Evolutionary conservation across 2,888 invertebrate species (phyloP).

Genomic region (Melanotus villosus): DNA sequence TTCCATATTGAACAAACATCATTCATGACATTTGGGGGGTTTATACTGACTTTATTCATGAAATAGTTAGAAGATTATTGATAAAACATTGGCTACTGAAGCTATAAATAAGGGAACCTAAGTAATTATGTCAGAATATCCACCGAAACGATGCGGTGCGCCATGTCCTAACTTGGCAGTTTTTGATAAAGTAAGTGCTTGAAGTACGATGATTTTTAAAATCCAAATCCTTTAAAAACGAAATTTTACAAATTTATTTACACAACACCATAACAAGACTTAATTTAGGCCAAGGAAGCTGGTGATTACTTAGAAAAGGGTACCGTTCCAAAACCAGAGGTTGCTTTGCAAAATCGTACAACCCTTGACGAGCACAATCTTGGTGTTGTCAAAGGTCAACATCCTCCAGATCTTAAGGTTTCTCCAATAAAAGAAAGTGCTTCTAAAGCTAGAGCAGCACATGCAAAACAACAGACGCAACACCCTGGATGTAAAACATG

Average conservation of each 20-base stretch:
- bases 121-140: constrained; percentile 61
- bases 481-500: constrained; percentile 2
- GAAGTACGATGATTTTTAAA: no score
- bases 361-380: constrained; percentile 54
- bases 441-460: not conserved
- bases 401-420: constrained; percentile 55
- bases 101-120: constrained; percentile 1
- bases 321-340: constrained; percentile 57
- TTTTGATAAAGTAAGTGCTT: constrained; percentile 51
- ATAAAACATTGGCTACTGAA: constrained; percentile 22
- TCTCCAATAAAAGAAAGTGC: constrained; percentile 47
- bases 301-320: constrained; percentile 55
- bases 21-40: not conserved
- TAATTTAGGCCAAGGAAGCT: constrained; percentile 51
- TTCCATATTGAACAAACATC: constrained; percentile 12
- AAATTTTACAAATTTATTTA: no score
- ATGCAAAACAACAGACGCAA: not conserved
- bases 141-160: constrained; percentile 58
- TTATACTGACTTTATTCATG: not conserved
- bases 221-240: no score
- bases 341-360: constrained; percentile 48
- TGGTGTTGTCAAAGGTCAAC: constrained; percentile 53
- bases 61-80: constrained; percentile 31
- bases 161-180: constrained; percentile 58
- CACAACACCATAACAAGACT: no score